Evolutionary conservation across 2,797 vertebrate species (phyloP), one percentile per base, ranked within the genome.

Genomic region (Margarornis squamiger): DNA sequence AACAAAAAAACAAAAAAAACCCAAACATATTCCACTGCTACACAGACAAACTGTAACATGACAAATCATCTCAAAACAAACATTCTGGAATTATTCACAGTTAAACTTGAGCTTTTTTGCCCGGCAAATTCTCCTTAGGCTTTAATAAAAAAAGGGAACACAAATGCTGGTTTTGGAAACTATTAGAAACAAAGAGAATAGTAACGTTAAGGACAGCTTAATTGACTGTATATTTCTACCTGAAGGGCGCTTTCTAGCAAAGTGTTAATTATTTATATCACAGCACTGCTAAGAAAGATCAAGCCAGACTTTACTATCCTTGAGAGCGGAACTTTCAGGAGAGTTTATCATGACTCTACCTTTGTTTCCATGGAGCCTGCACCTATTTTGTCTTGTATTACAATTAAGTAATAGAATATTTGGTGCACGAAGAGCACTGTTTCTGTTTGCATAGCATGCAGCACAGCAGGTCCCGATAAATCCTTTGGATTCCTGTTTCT

Each of bases 231-330:
- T 84, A 81, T 58, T 88, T 88, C 80, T 66, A 91, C 26, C 73
- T 43, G 20, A 89, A 81, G 66, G 29, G 49, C 67, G 82, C 55
- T 88, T 86, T 48, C 41, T 34, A 87, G 43, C 30, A 41, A 58
- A 89, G 12, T 55, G 55, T 79, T 87, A 88, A 94, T 94, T 95
- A 93, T 88, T 94, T 84, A 59, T 86, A 88, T 52, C 48, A 46
- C 67, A 75, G 21, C 26, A n/a, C 23, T 34, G 48, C 41, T 86
- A 77, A 83, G n/a, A 66, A 74, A 84, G 46, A 72, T 84, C 66
- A 90, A 89, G 49, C 7, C 39, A 83, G 43, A 59, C 62, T 83
- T 41, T 30, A 9, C 18, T 68, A 4, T 59, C 77, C 38, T 90
- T 70, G 62, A 83, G 23, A 30, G 18, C 0, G 74, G 74, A 92